Evolutionary conservation across 2,113 vertebrate genomes (phyloP).

Genomic region (Dermatemys mawii): DNA sequence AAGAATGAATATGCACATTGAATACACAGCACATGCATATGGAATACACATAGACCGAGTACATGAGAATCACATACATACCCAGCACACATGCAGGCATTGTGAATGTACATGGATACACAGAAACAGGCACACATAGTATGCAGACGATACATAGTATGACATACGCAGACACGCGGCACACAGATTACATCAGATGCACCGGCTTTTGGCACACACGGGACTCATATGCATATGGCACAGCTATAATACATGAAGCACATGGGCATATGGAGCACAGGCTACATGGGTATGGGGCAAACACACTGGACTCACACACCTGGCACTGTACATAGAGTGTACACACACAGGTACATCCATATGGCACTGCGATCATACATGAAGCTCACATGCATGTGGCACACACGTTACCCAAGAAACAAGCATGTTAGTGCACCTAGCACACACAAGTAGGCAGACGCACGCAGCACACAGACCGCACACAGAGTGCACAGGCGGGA

Average conservation of each 20-base stretch:
- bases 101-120: background rate
- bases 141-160: background rate
- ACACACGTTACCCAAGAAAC: background rate
- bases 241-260: background rate
- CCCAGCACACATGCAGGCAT: background rate
- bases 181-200: background rate
- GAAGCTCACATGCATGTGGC: background rate
- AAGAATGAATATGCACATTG: background rate
- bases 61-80: background rate
- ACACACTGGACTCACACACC: background rate
- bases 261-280: background rate
- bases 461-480: background rate
- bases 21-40: background rate
- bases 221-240: background rate
- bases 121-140: background rate
- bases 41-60: background rate
- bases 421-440: background rate
- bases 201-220: background rate
- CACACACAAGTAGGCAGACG: no score
- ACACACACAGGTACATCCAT: no score
- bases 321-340: background rate
- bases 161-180: background rate
- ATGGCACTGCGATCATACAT: background rate
- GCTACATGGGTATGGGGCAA: background rate
- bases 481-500: rapidly evolving